Percentiles rank a stretch among this genome's conserved stretches.
These are phyloP conservation scores for Apomyelois bistriatella DNA, from an alignment of 2,888 invertebrate species.

Conservation along the genomic window DNA sequence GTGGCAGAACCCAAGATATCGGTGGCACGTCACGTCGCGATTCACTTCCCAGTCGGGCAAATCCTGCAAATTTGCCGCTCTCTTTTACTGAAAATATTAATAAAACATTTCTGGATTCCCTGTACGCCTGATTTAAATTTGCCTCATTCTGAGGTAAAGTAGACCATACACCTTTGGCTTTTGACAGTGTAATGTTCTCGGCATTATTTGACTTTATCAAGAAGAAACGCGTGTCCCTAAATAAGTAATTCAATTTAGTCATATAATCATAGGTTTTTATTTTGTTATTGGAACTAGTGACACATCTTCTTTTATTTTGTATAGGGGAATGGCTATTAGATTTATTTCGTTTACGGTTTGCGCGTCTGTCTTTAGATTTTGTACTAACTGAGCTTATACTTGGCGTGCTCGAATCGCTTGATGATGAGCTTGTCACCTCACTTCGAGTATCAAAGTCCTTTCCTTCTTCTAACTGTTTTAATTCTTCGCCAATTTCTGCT, in stretches of 20 bases:
- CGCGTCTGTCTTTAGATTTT: conserved; percentile 81
- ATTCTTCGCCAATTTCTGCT: conserved; percentile 88
- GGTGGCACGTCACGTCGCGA: conserved; percentile 94
- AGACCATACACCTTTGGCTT: conserved; percentile 98
- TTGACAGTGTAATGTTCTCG: conserved; percentile 96
- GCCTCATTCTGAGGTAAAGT: conserved; percentile 98
- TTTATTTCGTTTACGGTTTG: conserved; percentile 78
- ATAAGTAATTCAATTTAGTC: conserved; percentile 95
- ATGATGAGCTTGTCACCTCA: conserved; percentile 92
- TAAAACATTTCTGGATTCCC: conserved; percentile 95
- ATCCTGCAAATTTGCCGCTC: conserved; percentile 97
- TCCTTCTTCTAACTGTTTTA: conserved; percentile 87
- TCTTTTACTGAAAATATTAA: conserved; percentile 98
- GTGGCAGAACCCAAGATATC: conserved; percentile 96
- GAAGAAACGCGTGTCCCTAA: conserved; percentile 96
- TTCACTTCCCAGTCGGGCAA: conserved; percentile 93
- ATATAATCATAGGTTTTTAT: conserved; percentile 90
- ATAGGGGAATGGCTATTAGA: conserved; percentile 64
- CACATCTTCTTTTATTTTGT: conserved; percentile 58
- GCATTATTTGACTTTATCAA: conserved; percentile 98
- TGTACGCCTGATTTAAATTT: conserved; percentile 95
- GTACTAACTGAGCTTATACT: conserved; percentile 89
- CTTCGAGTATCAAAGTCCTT: conserved; percentile 91
- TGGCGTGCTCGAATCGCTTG: conserved; percentile 85
- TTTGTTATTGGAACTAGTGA: conserved; percentile 51